phyloP scores from a whole-genome alignment of 2,888 invertebrate species.

The Thera obeliscata region DNA sequence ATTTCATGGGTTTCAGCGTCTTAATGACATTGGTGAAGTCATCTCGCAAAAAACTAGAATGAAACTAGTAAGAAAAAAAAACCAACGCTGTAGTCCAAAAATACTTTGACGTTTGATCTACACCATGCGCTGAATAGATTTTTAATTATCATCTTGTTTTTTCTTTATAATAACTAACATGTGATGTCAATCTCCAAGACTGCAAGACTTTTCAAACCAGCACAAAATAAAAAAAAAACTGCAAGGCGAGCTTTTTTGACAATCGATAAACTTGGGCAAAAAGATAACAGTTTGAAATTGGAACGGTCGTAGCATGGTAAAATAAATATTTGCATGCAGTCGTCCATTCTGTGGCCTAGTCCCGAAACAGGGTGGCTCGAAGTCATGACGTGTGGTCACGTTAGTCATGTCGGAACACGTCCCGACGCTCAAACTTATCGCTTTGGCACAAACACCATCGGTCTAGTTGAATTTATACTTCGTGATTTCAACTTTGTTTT shows the following conservation, averaged over 20 bases:
- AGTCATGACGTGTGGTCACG: conserved; percentile 16
- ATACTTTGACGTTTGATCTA: too few relatives aligned
- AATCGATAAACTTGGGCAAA: not conserved
- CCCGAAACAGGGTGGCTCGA: not conserved
- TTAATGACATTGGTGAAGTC: too few relatives aligned
- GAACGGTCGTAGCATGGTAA: not conserved
- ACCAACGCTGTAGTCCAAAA: too few relatives aligned
- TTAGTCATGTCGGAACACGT: conserved; percentile 19
- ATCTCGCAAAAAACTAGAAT: too few relatives aligned
- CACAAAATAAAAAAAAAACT: too few relatives aligned
- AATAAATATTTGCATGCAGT: conserved; percentile 1
- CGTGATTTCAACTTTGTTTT: conserved; percentile 11
- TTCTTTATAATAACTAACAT: too few relatives aligned
- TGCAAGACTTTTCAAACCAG: too few relatives aligned
- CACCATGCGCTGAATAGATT: too few relatives aligned
- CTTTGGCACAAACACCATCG: conserved; percentile 24
- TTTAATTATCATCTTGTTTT: too few relatives aligned
- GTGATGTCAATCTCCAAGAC: too few relatives aligned
- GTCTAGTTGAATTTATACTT: conserved; percentile 23
- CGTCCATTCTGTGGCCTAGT: not conserved
- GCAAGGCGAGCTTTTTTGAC: not conserved
- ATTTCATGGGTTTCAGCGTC: too few relatives aligned
- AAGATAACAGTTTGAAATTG: not conserved
- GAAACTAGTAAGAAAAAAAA: too few relatives aligned
- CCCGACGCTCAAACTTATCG: conserved; percentile 14